Evolutionary conservation across 2,888 invertebrate genomes (phyloP), one percentile per base, ranked within the genome.

Genomic region (Lasioglossum leucozonium): DNA sequence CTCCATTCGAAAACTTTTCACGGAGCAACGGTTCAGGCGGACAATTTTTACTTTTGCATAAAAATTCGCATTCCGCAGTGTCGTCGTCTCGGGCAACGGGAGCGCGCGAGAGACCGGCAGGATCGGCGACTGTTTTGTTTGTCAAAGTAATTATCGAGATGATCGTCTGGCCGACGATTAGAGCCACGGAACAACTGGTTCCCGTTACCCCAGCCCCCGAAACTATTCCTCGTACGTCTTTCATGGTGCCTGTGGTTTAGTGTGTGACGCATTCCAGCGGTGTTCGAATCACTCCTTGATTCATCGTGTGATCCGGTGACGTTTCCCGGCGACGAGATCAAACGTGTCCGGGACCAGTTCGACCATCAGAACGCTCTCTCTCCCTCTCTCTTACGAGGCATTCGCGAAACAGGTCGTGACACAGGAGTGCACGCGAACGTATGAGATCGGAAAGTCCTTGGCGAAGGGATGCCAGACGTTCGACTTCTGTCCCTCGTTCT

Each of bases 401-500:
- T 40, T 47, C 69, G 30, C 71, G n/a, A 11, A 62, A 18, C 30
- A 30, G 55, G 16, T 55, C n/a, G 10, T n/a, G 55, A 16, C 1
- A 6, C 69, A 18, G 65, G 30, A n/a, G n/a, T 37, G 18, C 44
- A 16, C 18, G 16, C 8, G 40, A 72, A 58, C 77, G 77, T 22
- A 81, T 42, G 85, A 42, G 42, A 58, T 44, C 55, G 65, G n/a
- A 78, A 67, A 47, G 30, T 51, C 11, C 44, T 62, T 79, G 51
- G n/a, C 65, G 76, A 74, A 83, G 84, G 72, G 69, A 90, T 89
- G 91, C 73, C 58, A 34, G 44, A 55, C 71, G 71, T 87, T 40
- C 86, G 81, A 67, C 67, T 74, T 58, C 55, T 85, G 10, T 42
- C 74, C 5, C 58, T 88, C 34, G 72, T 84, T 3, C 42, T 91